Evolutionary conservation across 2,797 vertebrate genomes (phyloP).

Genomic region (Sebastes goodei): DNA sequence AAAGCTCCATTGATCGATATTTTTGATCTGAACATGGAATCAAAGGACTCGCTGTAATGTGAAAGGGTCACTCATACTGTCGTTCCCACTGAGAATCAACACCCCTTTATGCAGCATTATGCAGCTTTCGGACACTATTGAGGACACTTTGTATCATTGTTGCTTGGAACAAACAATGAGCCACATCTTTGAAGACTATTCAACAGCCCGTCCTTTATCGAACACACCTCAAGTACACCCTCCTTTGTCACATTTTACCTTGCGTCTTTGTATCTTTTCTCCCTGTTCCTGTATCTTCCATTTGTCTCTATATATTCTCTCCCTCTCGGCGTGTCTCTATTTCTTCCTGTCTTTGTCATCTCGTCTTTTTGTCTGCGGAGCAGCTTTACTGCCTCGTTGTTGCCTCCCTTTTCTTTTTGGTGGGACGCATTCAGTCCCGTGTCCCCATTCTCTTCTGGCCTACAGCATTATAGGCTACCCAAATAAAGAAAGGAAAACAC

Average conservation of each 20-base stretch:
- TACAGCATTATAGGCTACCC: slow-evolving; percentile 53
- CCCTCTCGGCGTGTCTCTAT: background rate
- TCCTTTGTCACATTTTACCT: slow-evolving; percentile 15
- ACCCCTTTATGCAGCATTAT: background rate
- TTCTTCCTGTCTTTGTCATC: slow-evolving; percentile 20
- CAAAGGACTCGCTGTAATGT: slow-evolving; percentile 8
- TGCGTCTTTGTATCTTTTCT: slow-evolving; percentile 3
- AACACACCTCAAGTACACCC: background rate
- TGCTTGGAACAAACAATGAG: background rate
- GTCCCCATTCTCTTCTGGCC: slow-evolving; percentile 56
- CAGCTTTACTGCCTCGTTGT: slow-evolving; percentile 30
- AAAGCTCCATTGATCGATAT: slow-evolving; percentile 22
- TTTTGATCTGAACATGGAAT: slow-evolving; percentile 29
- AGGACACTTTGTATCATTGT: background rate
- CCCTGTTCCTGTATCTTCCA: background rate
- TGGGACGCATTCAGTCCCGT: slow-evolving; percentile 33
- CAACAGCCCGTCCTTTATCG: background rate
- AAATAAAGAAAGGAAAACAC: slow-evolving; percentile 57
- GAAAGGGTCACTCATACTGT: background rate
- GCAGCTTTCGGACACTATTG: background rate
- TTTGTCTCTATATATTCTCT: slow-evolving; percentile 10
- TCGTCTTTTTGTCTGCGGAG: slow-evolving; percentile 24
- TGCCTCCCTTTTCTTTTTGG: slow-evolving; percentile 28
- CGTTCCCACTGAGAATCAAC: background rate
- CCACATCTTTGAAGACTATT: background rate